These are phyloP conservation scores for Drosophila rufa DNA, from an alignment of 1,140 invertebrate genomes.

Conservation along the genomic window DNA sequence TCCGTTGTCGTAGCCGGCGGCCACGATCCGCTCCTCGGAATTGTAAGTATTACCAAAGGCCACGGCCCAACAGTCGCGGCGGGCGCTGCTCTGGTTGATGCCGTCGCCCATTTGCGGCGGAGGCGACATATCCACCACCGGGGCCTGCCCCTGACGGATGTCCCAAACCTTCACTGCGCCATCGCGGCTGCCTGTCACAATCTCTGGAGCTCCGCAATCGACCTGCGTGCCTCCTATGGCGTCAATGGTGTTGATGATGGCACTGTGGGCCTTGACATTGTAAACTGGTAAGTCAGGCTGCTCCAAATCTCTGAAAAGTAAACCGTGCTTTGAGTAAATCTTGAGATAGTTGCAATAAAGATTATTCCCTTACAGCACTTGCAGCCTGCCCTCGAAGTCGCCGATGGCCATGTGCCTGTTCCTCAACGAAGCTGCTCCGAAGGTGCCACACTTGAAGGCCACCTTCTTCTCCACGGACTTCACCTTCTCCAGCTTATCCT, in stretches of 20 bases:
- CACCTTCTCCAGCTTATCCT: conserved; percentile 90
- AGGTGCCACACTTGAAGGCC: conserved; percentile 97
- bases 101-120: conserved; percentile 88
- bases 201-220: conserved; percentile 96
- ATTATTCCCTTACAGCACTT: conserved; percentile 89
- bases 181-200: conserved; percentile 97
- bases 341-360: background rate
- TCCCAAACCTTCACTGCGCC: conserved; percentile 98
- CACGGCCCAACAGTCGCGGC: conserved; percentile 94
- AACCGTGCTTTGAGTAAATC: background rate
- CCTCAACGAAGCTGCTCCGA: conserved; percentile 93
- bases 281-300: conserved; percentile 90
- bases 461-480: conserved; percentile 91
- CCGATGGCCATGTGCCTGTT: conserved; percentile 94
- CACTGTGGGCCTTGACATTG: conserved; percentile 92
- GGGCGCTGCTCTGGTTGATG: conserved; percentile 85
- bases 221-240: conserved; percentile 94
- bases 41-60: conserved; percentile 95
- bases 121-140: conserved; percentile 95
- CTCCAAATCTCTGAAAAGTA: conserved; percentile 92
- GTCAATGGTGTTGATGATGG: conserved; percentile 97
- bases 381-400: conserved; percentile 94
- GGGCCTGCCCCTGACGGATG: conserved; percentile 93
- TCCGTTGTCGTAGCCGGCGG: conserved; percentile 98
- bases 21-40: conserved; percentile 92